phyloP scores from a whole-genome alignment of 1,140 invertebrate species.

The Rhynchophorus ferrugineus region DNA sequence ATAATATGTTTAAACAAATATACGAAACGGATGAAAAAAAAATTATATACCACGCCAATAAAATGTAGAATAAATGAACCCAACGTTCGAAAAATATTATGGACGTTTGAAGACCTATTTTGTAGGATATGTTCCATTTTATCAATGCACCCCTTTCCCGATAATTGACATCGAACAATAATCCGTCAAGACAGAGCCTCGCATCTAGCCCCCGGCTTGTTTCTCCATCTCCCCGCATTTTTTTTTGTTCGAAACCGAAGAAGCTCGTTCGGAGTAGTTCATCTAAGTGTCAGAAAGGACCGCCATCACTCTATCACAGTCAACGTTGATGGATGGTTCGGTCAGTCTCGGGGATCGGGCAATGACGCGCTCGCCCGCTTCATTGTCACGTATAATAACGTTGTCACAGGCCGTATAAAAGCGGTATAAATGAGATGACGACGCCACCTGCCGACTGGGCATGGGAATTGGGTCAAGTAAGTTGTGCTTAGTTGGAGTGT shows the following conservation, averaged over 20 bases:
- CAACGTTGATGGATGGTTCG: constrained; percentile 22
- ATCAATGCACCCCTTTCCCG: not conserved
- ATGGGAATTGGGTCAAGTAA: too few species aligned
- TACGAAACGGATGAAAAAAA: too few species aligned
- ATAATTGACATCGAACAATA: constrained; percentile 5
- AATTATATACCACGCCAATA: too few species aligned
- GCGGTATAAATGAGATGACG: not conserved
- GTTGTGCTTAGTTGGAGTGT: too few species aligned
- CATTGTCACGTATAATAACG: constrained; percentile 23
- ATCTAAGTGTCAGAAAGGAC: constrained; percentile 22
- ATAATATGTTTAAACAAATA: too few species aligned
- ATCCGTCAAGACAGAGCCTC: constrained; percentile 15
- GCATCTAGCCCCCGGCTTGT: constrained; percentile 12
- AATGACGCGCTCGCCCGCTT: not conserved
- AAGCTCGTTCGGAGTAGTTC: constrained; percentile 20
- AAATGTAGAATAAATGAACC: too few species aligned
- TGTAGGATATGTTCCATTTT: too few species aligned
- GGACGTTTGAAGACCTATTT: too few species aligned
- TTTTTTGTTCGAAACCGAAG: constrained; percentile 4
- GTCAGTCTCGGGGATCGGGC: constrained; percentile 5
- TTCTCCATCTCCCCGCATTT: too few species aligned
- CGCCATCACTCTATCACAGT: constrained; percentile 24
- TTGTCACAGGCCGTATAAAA: constrained; percentile 10
- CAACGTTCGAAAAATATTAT: too few species aligned
- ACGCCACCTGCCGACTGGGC: not conserved